Conservation (phyloP, 2,113 vertebrate species). For the Nannobrachium achirus region DNA sequence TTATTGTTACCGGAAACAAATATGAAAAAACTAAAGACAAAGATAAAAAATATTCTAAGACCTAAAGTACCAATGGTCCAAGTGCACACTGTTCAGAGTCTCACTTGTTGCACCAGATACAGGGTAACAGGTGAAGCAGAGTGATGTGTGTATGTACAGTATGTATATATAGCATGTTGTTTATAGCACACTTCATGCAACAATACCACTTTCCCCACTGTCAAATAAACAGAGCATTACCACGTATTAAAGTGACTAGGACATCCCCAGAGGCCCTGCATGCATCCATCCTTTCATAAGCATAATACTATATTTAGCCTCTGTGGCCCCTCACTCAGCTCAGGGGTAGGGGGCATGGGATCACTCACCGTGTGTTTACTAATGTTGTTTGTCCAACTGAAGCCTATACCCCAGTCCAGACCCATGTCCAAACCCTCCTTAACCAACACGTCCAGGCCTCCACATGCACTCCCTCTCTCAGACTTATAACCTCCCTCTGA, state of each 20-base stretch:
- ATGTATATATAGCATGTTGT: conserved; percentile 40
- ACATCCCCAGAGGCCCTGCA: conserved; percentile 54
- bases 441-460: conserved; percentile 27
- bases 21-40: conserved; percentile 22
- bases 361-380: conserved; percentile 40
- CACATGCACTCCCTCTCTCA: conserved; percentile 47
- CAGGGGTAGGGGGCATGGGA: conserved; percentile 42
- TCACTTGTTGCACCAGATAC: conserved; percentile 20
- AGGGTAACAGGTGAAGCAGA: conserved; percentile 41
- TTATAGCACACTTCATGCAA: conserved; percentile 69
- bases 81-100: conserved; percentile 38
- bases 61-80: conserved; percentile 21
- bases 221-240: conserved; percentile 75
- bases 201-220: conserved; percentile 60
- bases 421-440: conserved; percentile 27
- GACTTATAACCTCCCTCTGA: conserved; percentile 60
- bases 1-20: neutral
- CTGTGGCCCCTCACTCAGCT: conserved; percentile 56
- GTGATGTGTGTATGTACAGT: conserved; percentile 3
- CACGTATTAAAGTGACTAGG: conserved; percentile 61
- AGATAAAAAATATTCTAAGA: neutral
- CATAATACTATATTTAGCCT: conserved; percentile 66
- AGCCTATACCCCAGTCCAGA: conserved; percentile 37
- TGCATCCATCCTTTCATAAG: conserved; percentile 52
- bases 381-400: conserved; percentile 30